Evolutionary conservation across 2,113 vertebrate species (phyloP), one percentile per base, ranked within the genome.

Genomic region (Merops nubicus): DNA sequence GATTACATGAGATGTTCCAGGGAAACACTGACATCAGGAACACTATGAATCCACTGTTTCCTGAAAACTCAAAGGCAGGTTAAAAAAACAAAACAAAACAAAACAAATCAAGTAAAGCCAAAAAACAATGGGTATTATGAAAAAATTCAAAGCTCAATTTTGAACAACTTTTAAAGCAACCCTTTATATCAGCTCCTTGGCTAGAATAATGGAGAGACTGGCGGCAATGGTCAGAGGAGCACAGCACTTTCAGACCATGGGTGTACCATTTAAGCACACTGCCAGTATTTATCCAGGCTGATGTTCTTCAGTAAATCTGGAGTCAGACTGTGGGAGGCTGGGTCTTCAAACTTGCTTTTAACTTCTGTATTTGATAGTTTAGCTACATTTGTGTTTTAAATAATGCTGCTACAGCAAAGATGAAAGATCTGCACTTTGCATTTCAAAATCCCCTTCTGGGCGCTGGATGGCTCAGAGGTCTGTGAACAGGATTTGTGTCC

Each of bases 391-490:
- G 11, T 68, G 47, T 57, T 89, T 88, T 85, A 80, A 82, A 90
- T 82, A 74, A 29, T 47, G 78, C 74, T 73, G 36, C 43, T 74
- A 16, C 28, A 87, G 80, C 69, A 92, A 59, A 86, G 48, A 59
- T 20, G 25, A 47, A 65, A 48, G 67, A 82, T 84, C 29, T 62
- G 36, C 59, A 43, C 23, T 89, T 68, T 47, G 33, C 34, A 34
- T 96, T 96, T 92, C 56, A 88, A 91, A 93, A 76, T 45, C 65
- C 15, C 9, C 74, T 85, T 81, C 77, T 26, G 65, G 29, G 56
- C 15, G 45, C 18, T 0, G 6, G 18, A 60, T 57, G 38, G 62
- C 72, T 91, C 47, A 70, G 78, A 91, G 45, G 54, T 43, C 4
- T 5, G 4, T 57, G 57, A 85, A 48, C 11, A 65, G 40, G 57